Percentiles rank a stretch among this genome's conserved stretches.
Evolutionary conservation across 92 coral and sea anemone species (phyloP).

Genomic region (Actinostola sp.): DNA sequence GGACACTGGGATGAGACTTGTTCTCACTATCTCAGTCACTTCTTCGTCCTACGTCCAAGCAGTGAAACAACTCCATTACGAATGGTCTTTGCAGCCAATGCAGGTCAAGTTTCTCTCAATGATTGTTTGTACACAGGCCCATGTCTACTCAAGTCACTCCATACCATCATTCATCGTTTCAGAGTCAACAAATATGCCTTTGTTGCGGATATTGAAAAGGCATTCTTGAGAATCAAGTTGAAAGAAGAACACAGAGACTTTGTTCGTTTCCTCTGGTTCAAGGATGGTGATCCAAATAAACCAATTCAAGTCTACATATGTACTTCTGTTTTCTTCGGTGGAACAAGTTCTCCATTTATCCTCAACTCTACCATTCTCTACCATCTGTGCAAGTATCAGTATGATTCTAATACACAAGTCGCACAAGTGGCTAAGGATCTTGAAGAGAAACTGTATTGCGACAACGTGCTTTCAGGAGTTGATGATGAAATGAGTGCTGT

Average conservation of each 20-base stretch:
- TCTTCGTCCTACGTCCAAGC: slow-evolving; percentile 42
- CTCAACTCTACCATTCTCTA: slow-evolving; percentile 14
- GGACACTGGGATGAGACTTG: slow-evolving; percentile 16
- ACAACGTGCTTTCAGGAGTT: too few relatives aligned
- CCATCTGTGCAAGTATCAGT: slow-evolving; percentile 18
- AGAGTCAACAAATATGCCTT: slow-evolving; percentile 43
- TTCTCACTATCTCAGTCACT: slow-evolving; percentile 35
- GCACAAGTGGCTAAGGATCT: slow-evolving; percentile 2
- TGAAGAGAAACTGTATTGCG: too few relatives aligned
- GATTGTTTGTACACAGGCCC: slow-evolving; percentile 43
- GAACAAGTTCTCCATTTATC: slow-evolving; percentile 25
- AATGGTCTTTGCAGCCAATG: slow-evolving; percentile 54
- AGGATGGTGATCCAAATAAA: slow-evolving; percentile 32
- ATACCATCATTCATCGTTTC: slow-evolving; percentile 28
- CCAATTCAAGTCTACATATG: slow-evolving; percentile 24
- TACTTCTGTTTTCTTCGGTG: slow-evolving; percentile 25
- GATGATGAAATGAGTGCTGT: too few relatives aligned
- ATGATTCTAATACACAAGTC: slow-evolving; percentile 27
- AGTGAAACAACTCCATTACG: slow-evolving; percentile 52
- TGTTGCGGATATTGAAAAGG: slow-evolving; percentile 55
- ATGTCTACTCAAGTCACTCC: slow-evolving; percentile 16
- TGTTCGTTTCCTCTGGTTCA: slow-evolving; percentile 43
- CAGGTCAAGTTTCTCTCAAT: slow-evolving; percentile 51
- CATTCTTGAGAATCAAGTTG: slow-evolving; percentile 24
- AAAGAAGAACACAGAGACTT: slow-evolving; percentile 43